These are phyloP conservation scores for Pristionchus arcanus DNA, from an alignment of 2,888 invertebrate genomes.

Conservation along the genomic window DNA sequence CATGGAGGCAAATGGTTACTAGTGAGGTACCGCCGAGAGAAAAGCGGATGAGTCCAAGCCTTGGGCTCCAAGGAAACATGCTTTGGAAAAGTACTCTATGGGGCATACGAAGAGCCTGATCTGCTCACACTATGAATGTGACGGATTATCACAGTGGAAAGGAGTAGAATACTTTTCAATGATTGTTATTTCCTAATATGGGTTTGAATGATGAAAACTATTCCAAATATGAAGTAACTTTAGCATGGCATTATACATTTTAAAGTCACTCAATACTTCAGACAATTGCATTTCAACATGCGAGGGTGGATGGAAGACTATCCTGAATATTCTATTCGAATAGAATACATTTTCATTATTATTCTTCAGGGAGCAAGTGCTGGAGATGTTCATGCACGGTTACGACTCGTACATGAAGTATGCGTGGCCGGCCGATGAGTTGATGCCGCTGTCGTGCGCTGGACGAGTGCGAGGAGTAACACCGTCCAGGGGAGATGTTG, in stretches of 20 bases:
- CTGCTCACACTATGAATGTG: background rate
- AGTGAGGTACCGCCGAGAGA: background rate
- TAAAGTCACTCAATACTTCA: too few relatives aligned
- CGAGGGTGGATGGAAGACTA: too few relatives aligned
- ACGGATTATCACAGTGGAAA: background rate
- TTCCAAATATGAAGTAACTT: too few relatives aligned
- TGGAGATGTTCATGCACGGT: constrained; percentile 97
- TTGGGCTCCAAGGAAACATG: background rate
- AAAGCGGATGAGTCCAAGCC: background rate
- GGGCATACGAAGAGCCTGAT: background rate
- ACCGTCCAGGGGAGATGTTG: constrained; percentile 94
- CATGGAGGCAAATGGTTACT: background rate
- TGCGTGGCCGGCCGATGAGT: constrained; percentile 97
- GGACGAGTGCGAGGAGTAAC: constrained; percentile 93
- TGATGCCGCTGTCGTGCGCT: constrained; percentile 96
- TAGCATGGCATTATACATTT: too few relatives aligned
- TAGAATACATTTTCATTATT: background rate
- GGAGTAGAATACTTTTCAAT: background rate
- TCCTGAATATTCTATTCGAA: too few relatives aligned
- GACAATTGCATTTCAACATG: too few relatives aligned
- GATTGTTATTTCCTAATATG: too few relatives aligned
- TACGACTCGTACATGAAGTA: constrained; percentile 94
- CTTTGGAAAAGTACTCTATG: background rate
- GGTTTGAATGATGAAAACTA: too few relatives aligned
- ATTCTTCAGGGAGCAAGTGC: constrained; percentile 83